phyloP scores from a whole-genome alignment of 1,140 invertebrate species.

The Telenomus remus region DNA sequence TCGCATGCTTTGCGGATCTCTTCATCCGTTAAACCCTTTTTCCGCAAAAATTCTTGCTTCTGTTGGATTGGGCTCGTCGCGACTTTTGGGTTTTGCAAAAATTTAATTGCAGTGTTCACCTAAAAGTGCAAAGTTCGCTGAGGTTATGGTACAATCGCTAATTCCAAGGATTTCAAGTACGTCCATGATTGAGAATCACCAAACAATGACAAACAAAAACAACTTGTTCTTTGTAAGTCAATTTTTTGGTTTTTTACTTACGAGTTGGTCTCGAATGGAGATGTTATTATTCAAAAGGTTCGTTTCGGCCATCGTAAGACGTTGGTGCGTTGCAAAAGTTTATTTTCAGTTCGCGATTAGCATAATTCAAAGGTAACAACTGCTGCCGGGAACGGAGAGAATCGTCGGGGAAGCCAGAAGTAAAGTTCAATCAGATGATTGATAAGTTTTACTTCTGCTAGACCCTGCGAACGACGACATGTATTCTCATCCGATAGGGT shows the following conservation, averaged over 20 bases:
- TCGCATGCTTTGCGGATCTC: constrained; percentile 86
- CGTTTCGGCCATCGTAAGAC: constrained; percentile 23
- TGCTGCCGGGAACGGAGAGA: neutral
- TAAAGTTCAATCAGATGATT: constrained; percentile 32
- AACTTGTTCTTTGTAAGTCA: neutral
- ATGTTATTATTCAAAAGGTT: constrained; percentile 27
- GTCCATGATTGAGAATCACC: neutral
- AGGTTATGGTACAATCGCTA: constrained; percentile 17
- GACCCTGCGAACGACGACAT: constrained; percentile 2
- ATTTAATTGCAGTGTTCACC: constrained; percentile 90
- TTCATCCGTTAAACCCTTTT: constrained; percentile 87
- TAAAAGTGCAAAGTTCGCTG: constrained; percentile 63
- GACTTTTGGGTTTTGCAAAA: constrained; percentile 89
- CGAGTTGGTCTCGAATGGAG: constrained; percentile 36
- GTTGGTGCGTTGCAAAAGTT: neutral
- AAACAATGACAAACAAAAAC: neutral
- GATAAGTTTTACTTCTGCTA: constrained; percentile 31
- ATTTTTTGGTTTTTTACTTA: constrained; percentile 9
- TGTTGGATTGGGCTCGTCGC: constrained; percentile 82
- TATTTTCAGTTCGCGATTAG: constrained; percentile 10
- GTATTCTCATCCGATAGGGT: neutral
- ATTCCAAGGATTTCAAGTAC: neutral
- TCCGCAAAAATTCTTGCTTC: constrained; percentile 86
- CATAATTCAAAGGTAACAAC: constrained; percentile 18
- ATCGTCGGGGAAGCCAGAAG: neutral